Conservation (phyloP, 2,888 invertebrate species). For the Trichopria drosophilae region DNA sequence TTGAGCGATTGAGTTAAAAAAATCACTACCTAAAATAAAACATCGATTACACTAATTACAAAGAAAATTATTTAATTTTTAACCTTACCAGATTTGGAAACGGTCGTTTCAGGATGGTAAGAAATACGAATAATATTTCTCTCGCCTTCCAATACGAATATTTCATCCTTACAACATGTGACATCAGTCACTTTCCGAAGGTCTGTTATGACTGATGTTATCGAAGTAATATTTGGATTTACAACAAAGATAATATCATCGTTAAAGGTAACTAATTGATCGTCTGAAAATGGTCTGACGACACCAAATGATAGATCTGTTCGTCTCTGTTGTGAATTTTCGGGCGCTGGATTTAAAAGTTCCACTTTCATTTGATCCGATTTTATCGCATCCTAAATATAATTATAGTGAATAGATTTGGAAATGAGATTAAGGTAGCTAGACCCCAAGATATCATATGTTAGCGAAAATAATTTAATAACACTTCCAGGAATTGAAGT, state of each 20-base stretch:
- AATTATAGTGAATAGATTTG: no score
- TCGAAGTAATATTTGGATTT: constrained; percentile 65
- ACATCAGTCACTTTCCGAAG: constrained; percentile 57
- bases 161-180: constrained; percentile 71
- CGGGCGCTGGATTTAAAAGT: constrained; percentile 70
- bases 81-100: constrained; percentile 42
- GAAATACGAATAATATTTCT: constrained; percentile 79
- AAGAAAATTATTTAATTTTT: constrained; percentile 10
- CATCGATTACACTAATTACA: constrained; percentile 2
- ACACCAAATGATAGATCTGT: constrained; percentile 68
- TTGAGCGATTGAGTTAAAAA: constrained; percentile 43
- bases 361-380: constrained; percentile 65
- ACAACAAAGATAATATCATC: constrained; percentile 73
- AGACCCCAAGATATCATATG: no score
- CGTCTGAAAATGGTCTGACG: constrained; percentile 70
- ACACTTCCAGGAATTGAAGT: no score
- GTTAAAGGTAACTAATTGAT: constrained; percentile 75
- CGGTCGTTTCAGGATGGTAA: constrained; percentile 70
- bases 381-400: constrained; percentile 49
- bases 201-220: constrained; percentile 51
- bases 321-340: constrained; percentile 55
- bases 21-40: background rate
- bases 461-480: no score
- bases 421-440: no score
- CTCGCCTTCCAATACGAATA: constrained; percentile 80